Conservation (phyloP, 2,113 vertebrate genomes). For the Crotalus tigris region DNA sequence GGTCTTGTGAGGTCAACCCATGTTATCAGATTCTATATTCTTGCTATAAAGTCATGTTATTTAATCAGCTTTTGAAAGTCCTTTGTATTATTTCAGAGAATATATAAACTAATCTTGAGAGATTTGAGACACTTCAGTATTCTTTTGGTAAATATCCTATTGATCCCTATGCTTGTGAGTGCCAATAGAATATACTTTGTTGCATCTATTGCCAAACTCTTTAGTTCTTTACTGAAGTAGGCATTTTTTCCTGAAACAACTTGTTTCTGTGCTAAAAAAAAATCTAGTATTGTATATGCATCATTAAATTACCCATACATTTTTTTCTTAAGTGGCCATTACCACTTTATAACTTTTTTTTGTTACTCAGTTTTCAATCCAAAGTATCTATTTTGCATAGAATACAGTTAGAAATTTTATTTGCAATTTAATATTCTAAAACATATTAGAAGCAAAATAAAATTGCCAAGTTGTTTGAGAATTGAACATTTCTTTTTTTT, state of each 20-base stretch:
- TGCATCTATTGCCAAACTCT: neutral
- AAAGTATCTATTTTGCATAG: neutral
- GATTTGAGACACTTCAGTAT: neutral
- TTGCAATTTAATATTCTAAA: neutral
- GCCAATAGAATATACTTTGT: neutral
- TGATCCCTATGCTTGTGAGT: neutral
- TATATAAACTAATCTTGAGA: neutral
- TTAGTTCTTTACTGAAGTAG: neutral
- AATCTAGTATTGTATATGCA: neutral
- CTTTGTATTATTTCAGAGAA: neutral
- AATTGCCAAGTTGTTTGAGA: neutral
- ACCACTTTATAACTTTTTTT: neutral
- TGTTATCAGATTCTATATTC: neutral
- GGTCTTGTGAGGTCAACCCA: neutral
- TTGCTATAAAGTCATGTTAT: neutral
- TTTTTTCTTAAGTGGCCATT: neutral
- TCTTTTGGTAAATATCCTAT: neutral
- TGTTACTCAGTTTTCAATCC: neutral
- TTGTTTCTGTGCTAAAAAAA: neutral
- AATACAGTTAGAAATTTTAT: neutral
- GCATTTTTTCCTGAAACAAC: neutral
- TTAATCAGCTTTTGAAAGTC: neutral
- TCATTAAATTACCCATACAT: neutral
- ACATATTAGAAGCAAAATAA: conserved; percentile 3
- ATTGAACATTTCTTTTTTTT: neutral